Percentiles rank a stretch among this genome's conserved stretches.
phyloP scores from a whole-genome alignment of 2,797 vertebrate genomes.

The Amblyopsis hoosieri region DNA sequence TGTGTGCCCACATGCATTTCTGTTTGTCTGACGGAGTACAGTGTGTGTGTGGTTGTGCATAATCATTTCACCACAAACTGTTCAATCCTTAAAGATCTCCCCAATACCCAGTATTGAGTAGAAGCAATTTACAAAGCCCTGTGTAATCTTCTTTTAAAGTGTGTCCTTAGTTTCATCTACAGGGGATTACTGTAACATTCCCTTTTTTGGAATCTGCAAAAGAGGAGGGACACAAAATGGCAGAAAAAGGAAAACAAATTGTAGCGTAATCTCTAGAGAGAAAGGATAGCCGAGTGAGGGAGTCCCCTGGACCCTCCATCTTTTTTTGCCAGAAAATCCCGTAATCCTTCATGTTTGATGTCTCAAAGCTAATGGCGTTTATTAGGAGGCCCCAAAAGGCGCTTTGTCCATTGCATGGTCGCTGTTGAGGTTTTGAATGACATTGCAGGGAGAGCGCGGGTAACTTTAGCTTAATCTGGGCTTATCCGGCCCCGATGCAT shows the following conservation, averaged over 20 bases:
- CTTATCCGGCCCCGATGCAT: conserved; percentile 66
- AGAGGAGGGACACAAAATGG: conserved; percentile 69
- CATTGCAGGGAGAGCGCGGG: conserved; percentile 72
- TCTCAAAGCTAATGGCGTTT: conserved; percentile 81
- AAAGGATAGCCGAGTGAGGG: conserved; percentile 62
- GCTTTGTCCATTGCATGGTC: conserved; percentile 69
- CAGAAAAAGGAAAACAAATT: conserved; percentile 78
- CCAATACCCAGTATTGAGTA: conserved; percentile 61
- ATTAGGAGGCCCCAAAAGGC: conserved; percentile 72
- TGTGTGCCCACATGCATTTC: conserved; percentile 4
- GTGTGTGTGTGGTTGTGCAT: background rate
- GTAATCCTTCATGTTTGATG: conserved; percentile 85
- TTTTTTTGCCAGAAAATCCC: conserved; percentile 73
- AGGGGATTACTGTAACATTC: conserved; percentile 75
- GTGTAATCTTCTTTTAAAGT: conserved; percentile 73
- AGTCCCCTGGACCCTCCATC: conserved; percentile 68
- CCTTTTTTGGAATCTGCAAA: conserved; percentile 32
- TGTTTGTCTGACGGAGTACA: background rate
- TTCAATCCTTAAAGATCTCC: conserved; percentile 59
- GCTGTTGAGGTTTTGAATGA: conserved; percentile 76
- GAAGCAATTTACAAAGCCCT: conserved; percentile 73
- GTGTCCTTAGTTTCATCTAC: conserved; percentile 59
- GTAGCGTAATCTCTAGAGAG: conserved; percentile 73
- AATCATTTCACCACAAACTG: conserved; percentile 10
- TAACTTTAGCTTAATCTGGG: conserved; percentile 84